A percentile compares a stretch with the other conserved stretches of the same genome.
These are phyloP conservation scores for Drosophila sucinea DNA, from an alignment of 1,140 invertebrate species.

Conservation along the genomic window DNA sequence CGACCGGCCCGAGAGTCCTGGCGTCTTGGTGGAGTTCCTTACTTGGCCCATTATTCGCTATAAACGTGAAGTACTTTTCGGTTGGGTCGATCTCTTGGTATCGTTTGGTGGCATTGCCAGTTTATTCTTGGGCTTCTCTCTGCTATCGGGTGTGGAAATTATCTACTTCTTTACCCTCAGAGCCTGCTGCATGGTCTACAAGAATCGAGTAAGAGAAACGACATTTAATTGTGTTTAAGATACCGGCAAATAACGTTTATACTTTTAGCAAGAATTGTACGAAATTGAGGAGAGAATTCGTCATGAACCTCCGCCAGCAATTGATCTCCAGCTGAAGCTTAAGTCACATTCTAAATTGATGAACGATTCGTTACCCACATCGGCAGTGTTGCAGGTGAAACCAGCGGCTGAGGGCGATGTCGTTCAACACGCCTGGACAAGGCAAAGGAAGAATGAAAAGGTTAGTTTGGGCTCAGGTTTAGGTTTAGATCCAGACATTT, in stretches of 20 bases:
- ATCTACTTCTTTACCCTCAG: conserved; percentile 89
- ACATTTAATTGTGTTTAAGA: not conserved
- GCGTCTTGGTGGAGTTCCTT: conserved; percentile 85
- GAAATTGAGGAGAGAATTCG: conserved; percentile 76
- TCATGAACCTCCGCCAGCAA: conserved; percentile 65
- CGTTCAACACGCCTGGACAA: conserved; percentile 8
- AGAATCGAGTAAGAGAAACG: conserved; percentile 63
- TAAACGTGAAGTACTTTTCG: conserved; percentile 90
- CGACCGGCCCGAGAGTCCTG: conserved; percentile 55
- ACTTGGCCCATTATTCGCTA: conserved; percentile 90
- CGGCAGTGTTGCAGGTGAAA: conserved; percentile 51
- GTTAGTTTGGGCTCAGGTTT: conserved; percentile 11
- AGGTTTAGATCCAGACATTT: too few relatives aligned
- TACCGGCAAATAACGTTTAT: not conserved
- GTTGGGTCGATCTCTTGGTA: conserved; percentile 90
- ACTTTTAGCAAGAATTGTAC: conserved; percentile 68
- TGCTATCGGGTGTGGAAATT: conserved; percentile 89
- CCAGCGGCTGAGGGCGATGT: conserved; percentile 20
- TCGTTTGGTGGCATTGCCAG: conserved; percentile 87
- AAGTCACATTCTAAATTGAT: conserved; percentile 44
- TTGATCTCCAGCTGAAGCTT: conserved; percentile 62
- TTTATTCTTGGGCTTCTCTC: conserved; percentile 89
- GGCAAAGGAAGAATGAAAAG: conserved; percentile 59
- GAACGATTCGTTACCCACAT: conserved; percentile 3
- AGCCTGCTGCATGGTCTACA: conserved; percentile 86